Conservation (phyloP, 1,140 invertebrate genomes). For the Pissodes strobi region DNA sequence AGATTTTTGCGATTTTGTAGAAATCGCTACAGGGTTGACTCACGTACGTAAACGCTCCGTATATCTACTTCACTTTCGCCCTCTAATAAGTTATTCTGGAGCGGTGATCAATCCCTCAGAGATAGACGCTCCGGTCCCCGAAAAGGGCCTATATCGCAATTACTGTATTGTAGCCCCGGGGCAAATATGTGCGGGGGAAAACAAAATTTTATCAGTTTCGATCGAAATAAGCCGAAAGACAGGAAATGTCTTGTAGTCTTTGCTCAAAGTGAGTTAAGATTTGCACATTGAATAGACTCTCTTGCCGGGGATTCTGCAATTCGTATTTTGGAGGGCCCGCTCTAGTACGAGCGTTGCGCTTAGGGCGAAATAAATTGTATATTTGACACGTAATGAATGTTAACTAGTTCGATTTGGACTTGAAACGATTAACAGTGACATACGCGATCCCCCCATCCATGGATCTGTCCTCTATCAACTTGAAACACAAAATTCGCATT, state of each 20-base stretch:
- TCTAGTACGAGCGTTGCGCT: too few relatives aligned
- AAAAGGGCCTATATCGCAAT: conserved; percentile 23
- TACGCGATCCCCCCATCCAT: too few relatives aligned
- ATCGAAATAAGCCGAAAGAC: conserved; percentile 8
- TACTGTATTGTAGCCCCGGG: conserved; percentile 20
- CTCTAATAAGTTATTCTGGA: conserved; percentile 20
- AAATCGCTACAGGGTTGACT: too few relatives aligned
- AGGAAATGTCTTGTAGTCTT: conserved; percentile 23
- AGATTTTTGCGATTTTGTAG: too few relatives aligned
- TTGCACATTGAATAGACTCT: conserved; percentile 25
- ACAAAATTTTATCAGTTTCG: conserved; percentile 18
- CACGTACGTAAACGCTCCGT: too few relatives aligned
- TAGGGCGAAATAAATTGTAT: too few relatives aligned
- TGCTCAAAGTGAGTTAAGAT: conserved; percentile 28
- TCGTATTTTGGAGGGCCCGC: not conserved
- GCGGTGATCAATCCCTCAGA: conserved; percentile 7
- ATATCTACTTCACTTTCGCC: not conserved
- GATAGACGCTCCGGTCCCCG: not conserved
- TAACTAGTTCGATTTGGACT: too few relatives aligned
- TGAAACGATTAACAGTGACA: too few relatives aligned
- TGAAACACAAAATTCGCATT: too few relatives aligned
- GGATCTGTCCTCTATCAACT: too few relatives aligned
- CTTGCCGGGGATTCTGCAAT: not conserved
- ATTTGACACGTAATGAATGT: too few relatives aligned
- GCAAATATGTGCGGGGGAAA: conserved; percentile 14